Evolutionary conservation across 2,888 invertebrate genomes (phyloP).

Genomic region (Orthosia gracilis): DNA sequence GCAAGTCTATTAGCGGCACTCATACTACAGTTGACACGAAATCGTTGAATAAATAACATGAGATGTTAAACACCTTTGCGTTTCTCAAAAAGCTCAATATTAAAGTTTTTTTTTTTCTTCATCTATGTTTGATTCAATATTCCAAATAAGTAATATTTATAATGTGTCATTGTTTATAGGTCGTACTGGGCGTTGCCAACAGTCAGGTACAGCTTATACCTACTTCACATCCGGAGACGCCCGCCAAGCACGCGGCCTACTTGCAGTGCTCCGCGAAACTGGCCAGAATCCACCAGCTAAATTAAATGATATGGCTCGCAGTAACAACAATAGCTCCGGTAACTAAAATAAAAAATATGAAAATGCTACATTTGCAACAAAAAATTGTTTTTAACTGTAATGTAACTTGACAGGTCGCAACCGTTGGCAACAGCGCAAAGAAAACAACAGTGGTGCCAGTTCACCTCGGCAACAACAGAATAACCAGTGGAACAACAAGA

Average conservation of each 20-base stretch:
- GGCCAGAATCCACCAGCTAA: conserved; percentile 96
- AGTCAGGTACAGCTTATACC: conserved; percentile 98
- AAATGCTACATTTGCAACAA: neutral
- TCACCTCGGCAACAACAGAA: conserved; percentile 90
- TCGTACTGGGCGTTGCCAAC: conserved; percentile 97
- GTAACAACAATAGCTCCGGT: conserved; percentile 89
- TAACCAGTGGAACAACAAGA: conserved; percentile 90
- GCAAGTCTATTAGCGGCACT: neutral
- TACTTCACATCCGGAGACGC: conserved; percentile 98
- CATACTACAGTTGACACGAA: neutral
- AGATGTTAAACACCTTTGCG: neutral
- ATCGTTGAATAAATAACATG: neutral
- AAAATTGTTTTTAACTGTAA: neutral
- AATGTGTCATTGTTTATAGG: conserved; percentile 79
- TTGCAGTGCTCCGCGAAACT: conserved; percentile 98
- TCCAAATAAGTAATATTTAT: neutral
- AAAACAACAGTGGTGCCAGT: conserved; percentile 87
- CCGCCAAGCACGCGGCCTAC: conserved; percentile 97
- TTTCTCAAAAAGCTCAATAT: neutral
- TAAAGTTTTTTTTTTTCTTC: neutral
- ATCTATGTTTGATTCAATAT: neutral
- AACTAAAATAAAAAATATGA: conserved; percentile 37
- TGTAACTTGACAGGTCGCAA: conserved; percentile 84
- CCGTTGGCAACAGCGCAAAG: conserved; percentile 92
- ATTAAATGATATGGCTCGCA: conserved; percentile 94